These are phyloP conservation scores for Achroia grisella DNA, from an alignment of 1,140 invertebrate species.

Conservation along the genomic window DNA sequence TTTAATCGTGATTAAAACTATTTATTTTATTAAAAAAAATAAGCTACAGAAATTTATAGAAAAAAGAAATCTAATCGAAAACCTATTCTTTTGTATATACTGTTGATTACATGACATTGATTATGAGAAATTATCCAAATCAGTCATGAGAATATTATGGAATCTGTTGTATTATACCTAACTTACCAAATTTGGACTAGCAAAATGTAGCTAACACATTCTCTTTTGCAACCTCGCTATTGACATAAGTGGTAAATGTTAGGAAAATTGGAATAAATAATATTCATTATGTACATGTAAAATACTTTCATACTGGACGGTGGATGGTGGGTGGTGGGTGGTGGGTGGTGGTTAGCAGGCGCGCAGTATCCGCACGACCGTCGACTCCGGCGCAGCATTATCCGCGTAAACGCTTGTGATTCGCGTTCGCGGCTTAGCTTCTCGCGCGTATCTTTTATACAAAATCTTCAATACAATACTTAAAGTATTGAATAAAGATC, in stretches of 20 bases:
- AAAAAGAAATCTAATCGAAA: too few species aligned
- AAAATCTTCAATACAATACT: too few species aligned
- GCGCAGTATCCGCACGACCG: slow-evolving; percentile 40
- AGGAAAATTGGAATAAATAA: slow-evolving; percentile 42
- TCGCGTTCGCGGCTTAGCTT: slow-evolving; percentile 6
- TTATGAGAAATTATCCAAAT: too few species aligned
- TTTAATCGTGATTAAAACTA: too few species aligned
- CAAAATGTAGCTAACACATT: not conserved
- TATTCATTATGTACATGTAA: slow-evolving; percentile 40
- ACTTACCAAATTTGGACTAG: too few species aligned
- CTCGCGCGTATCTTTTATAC: not conserved
- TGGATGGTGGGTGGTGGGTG: slow-evolving; percentile 8
- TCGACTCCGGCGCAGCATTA: slow-evolving; percentile 30
- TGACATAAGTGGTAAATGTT: slow-evolving; percentile 45
- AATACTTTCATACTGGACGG: slow-evolving; percentile 54
- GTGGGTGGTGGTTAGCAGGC: slow-evolving; percentile 14
- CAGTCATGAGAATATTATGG: too few species aligned
- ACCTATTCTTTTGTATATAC: too few species aligned
- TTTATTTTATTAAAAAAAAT: too few species aligned
- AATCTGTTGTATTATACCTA: too few species aligned
- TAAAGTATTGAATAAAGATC: not conserved
- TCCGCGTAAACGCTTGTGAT: slow-evolving; percentile 12
- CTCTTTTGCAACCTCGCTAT: slow-evolving; percentile 11
- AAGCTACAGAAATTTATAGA: too few species aligned
- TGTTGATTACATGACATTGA: too few species aligned